Conservation (phyloP, 2,113 vertebrate genomes). For the Menura novaehollandiae region DNA sequence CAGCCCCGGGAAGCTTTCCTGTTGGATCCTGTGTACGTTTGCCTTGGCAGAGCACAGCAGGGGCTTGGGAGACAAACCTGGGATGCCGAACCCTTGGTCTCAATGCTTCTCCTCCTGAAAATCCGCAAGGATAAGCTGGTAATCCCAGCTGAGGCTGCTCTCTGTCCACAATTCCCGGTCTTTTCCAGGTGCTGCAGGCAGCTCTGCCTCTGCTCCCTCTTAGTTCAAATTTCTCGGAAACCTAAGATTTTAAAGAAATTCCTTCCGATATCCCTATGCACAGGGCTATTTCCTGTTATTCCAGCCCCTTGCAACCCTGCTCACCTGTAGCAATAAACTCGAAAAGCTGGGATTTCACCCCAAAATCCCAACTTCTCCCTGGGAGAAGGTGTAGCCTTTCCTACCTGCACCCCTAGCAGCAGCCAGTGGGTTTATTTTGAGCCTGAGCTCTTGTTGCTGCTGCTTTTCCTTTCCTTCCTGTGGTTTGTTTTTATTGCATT, state of each 20-base stretch:
- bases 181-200: neutral
- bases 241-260: neutral
- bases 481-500: neutral
- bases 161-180: neutral
- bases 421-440: neutral
- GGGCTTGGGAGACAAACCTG: fast-evolving
- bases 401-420: neutral
- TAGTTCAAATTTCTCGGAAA: neutral
- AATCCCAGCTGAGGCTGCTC: neutral
- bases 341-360: neutral
- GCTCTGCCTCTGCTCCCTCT: neutral
- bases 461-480: conserved; percentile 59
- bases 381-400: neutral
- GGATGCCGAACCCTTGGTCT: neutral
- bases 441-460: neutral
- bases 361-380: neutral
- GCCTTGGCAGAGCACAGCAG: neutral
- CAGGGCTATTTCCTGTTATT: neutral
- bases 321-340: neutral
- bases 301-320: fast-evolving
- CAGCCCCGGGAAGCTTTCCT: neutral
- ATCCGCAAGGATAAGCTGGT: fast-evolving
- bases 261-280: fast-evolving
- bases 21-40: neutral
- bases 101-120: neutral